These are phyloP conservation scores for Serripes groenlandicus DNA, from an alignment of 2,888 invertebrate species.

Conservation along the genomic window DNA sequence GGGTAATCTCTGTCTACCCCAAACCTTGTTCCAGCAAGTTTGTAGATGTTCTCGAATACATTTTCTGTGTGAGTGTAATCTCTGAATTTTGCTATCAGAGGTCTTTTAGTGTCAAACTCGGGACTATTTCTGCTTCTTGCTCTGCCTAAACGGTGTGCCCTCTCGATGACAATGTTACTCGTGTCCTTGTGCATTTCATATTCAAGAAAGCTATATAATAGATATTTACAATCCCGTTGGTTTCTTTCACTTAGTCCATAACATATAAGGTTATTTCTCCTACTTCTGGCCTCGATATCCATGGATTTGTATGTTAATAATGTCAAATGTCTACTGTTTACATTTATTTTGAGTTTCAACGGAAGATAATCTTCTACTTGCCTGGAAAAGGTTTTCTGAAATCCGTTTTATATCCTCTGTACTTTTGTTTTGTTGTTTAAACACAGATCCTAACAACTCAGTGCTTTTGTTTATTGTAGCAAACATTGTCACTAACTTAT, in stretches of 20 bases:
- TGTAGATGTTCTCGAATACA: constrained; percentile 25
- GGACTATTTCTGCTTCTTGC: not conserved
- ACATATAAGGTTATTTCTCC: constrained; percentile 10
- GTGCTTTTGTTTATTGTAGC: too few species aligned
- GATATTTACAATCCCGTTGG: not conserved
- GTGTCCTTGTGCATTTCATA: not conserved
- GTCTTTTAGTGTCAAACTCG: constrained; percentile 22
- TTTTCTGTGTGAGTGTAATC: constrained; percentile 35
- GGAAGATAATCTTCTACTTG: not conserved
- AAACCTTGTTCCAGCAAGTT: constrained; percentile 19
- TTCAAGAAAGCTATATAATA: not conserved
- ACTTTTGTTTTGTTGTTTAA: too few species aligned
- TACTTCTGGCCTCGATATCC: constrained; percentile 7
- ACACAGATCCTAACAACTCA: too few species aligned
- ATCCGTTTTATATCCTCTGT: too few species aligned
- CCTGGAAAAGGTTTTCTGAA: too few species aligned
- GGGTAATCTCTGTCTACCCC: constrained; percentile 46
- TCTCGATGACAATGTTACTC: not conserved
- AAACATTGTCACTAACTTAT: not conserved
- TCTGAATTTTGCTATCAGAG: constrained; percentile 29
- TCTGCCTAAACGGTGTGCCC: constrained; percentile 12
- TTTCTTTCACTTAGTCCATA: constrained; percentile 2
- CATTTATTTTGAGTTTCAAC: not conserved
- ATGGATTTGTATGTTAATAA: constrained; percentile 2
- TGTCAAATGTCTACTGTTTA: not conserved